phyloP scores from a whole-genome alignment of 2,888 invertebrate species.

The Ophion costatus region DNA sequence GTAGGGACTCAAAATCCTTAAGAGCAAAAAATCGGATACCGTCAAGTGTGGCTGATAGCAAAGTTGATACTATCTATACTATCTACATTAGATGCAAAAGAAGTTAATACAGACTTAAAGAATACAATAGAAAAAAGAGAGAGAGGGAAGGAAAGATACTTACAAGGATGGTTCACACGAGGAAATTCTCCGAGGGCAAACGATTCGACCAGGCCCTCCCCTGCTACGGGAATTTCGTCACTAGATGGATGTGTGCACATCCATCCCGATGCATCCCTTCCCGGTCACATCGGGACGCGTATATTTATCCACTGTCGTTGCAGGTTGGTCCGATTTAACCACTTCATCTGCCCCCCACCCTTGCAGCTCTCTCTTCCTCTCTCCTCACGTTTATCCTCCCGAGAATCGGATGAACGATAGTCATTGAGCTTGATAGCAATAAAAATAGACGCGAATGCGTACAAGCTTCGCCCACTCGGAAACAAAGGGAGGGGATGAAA shows the following conservation, averaged over 20 bases:
- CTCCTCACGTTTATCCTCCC: conserved; percentile 7
- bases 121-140: neutral
- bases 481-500: neutral
- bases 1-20: no score
- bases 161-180: conserved; percentile 53
- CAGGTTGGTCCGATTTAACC: conserved; percentile 48
- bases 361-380: neutral
- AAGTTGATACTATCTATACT: no score
- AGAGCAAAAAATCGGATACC: no score
- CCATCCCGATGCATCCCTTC: conserved; percentile 6
- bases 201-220: conserved; percentile 57
- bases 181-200: conserved; percentile 37
- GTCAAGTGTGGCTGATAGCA: no score
- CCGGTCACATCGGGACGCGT: conserved; percentile 45
- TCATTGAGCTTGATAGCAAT: conserved; percentile 36
- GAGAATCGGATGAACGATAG: conserved; percentile 60
- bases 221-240: conserved; percentile 51
- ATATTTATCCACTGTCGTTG: conserved; percentile 58
- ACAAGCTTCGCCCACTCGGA: neutral
- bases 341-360: conserved; percentile 2
- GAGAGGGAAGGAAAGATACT: conserved; percentile 52
- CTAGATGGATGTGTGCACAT: conserved; percentile 56
- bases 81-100: no score
- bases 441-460: neutral
- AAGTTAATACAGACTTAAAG: no score